Evolutionary conservation across 2,888 invertebrate genomes (phyloP), one percentile per base, ranked within the genome.

Genomic region (Ichneumon xanthorius): DNA sequence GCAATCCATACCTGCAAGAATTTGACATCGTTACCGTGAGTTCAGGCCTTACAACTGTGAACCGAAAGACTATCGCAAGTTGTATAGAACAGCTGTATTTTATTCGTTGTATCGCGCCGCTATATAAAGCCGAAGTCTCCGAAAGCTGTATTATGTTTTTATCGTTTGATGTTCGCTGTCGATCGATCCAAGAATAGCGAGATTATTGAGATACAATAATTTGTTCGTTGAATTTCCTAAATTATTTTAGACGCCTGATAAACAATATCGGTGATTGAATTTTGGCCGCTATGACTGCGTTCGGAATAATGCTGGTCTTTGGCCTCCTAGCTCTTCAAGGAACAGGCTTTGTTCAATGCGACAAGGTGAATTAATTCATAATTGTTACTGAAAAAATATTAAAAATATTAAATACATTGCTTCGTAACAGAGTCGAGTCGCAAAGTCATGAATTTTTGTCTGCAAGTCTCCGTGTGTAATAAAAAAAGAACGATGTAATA

Each of bases 351-450:
- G 72, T 55, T 11, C 9, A 22, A 14, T 2, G 72, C 37, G 19
- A 58, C 19, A 22, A 22, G 72, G 72, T 72, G 40, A 55, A 40
- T 55, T 58, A 70, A 14, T 72, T 2, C 30, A n/a, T 14, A 72
- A 40, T 7, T 14, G 53, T 19, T 26, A 1, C 33, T 9, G 14
- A n/a, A 11, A 40, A 58, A 48, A 71, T n/a, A 26, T 26, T 26
- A 2, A 26, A 26, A 26, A 26, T 26, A 33, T 9, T 4, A 71
- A 16, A 30, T 5, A 30, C 7, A 55, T n/a, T 33, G 1, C 19
- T 71, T 55, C 26, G 9, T 48, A 45, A 45, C 16, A 45, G 14
- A 14, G 4, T 4, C 45, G 3, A 45, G 45, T 4, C 40, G 11
- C 40, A 40, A 33, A 9, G 40, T 11, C 2, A 40, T 40, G 11